A percentile compares a stretch with the other conserved stretches of the same genome.
phyloP scores from a whole-genome alignment of 1,140 invertebrate species.

The Heterodera carotae region DNA sequence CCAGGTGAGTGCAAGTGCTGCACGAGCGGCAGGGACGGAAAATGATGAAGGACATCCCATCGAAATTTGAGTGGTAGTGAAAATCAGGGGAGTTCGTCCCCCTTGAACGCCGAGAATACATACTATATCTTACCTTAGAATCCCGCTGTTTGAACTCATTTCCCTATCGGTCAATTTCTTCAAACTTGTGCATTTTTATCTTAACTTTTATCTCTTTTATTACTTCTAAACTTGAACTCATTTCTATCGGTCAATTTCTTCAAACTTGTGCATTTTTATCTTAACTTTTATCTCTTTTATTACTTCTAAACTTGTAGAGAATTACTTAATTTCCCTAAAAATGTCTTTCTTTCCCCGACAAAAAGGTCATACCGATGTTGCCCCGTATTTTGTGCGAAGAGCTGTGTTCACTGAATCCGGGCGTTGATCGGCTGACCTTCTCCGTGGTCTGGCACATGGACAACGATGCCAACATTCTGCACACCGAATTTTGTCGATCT shows the following conservation, averaged over 20 bases:
- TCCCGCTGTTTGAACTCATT: too few relatives aligned
- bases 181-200: too few relatives aligned
- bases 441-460: conserved; percentile 90
- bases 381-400: conserved; percentile 79
- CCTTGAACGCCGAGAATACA: too few relatives aligned
- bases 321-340: not conserved
- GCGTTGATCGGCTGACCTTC: conserved; percentile 85
- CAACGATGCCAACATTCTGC: conserved; percentile 79
- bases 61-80: too few relatives aligned
- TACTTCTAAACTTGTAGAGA: not conserved
- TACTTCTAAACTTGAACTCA: not conserved
- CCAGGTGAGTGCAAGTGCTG: conserved; percentile 66
- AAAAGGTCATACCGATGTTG: conserved; percentile 78
- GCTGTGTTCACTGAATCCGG: conserved; percentile 82
- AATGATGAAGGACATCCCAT: too few relatives aligned
- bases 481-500: conserved; percentile 85
- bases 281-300: not conserved
- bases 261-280: too few relatives aligned
- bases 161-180: too few relatives aligned
- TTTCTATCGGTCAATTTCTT: too few relatives aligned
- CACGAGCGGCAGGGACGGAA: too few relatives aligned
- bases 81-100: too few relatives aligned
- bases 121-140: too few relatives aligned
- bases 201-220: not conserved
- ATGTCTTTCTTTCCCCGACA: conserved; percentile 66